phyloP scores from a whole-genome alignment of 2,113 vertebrate species.

The Hydrolagus affinis region DNA sequence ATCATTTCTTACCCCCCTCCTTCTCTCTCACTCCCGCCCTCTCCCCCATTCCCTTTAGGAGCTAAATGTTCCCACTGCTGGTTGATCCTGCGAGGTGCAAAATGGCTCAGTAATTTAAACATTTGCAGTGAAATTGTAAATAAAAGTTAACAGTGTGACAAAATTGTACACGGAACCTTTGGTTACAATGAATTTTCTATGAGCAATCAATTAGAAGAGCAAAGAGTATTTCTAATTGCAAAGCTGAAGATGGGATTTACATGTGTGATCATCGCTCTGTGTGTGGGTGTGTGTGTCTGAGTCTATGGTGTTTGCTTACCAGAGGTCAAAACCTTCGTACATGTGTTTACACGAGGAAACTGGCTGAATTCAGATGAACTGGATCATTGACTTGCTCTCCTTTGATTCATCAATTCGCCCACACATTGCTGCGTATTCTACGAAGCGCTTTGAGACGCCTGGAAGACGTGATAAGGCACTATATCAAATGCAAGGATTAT shows the following conservation, averaged over 20 bases:
- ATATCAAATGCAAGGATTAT: too few species aligned
- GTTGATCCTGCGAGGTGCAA: slow-evolving; percentile 13
- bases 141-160: slow-evolving; percentile 30
- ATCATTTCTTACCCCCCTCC: too few species aligned
- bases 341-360: neutral
- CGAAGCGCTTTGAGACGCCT: too few species aligned
- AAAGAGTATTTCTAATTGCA: neutral
- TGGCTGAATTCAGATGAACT: neutral
- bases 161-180: neutral
- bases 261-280: neutral
- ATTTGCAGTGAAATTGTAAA: slow-evolving; percentile 27
- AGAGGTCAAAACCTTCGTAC: neutral
- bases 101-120: slow-evolving; percentile 23
- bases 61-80: neutral
- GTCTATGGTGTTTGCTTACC: neutral
- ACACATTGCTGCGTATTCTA: too few species aligned
- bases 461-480: too few species aligned
- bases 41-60: neutral
- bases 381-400: neutral
- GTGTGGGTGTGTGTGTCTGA: too few species aligned
- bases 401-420: too few species aligned
- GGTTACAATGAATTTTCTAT: slow-evolving; percentile 27
- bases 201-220: slow-evolving; percentile 10
- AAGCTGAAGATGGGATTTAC: neutral
- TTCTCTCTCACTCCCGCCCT: too few species aligned